Evolutionary conservation across 2,797 vertebrate genomes (phyloP).

Genomic region (Chiloscyllium punctatum): DNA sequence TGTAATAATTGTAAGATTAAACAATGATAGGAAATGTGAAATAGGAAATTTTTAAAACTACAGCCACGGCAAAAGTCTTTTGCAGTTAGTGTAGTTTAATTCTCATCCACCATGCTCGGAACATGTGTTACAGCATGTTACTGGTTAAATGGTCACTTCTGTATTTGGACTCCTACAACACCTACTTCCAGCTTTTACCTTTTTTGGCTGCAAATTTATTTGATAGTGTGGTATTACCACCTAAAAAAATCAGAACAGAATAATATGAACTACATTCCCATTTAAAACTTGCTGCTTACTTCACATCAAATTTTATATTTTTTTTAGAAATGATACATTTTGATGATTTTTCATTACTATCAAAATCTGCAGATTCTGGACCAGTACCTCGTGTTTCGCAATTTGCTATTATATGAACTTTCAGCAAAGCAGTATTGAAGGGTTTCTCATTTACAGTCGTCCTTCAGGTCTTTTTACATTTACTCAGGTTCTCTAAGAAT

Average conservation of each 20-base stretch:
- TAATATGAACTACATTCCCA: slow-evolving; percentile 3
- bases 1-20: not conserved
- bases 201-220: slow-evolving; percentile 30
- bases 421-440: not conserved
- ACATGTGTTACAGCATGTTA: not conserved
- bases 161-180: slow-evolving; percentile 5
- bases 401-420: not conserved
- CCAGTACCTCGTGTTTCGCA: not conserved
- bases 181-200: slow-evolving; percentile 31
- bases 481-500: not conserved
- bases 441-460: not conserved
- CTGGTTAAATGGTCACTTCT: slow-evolving; percentile 29
- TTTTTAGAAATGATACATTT: not conserved
- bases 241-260: slow-evolving; percentile 38
- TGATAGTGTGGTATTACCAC: slow-evolving; percentile 31
- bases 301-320: slow-evolving; percentile 6
- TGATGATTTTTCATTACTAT: not conserved
- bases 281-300: not conserved
- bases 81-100: slow-evolving; percentile 30
- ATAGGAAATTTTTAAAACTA: not conserved
- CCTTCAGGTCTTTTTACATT: not conserved
- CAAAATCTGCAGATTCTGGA: not conserved
- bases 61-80: slow-evolving; percentile 14
- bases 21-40: not conserved
- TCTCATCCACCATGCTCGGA: slow-evolving; percentile 21